Base-by-base conservation (phyloP, 2,888 invertebrate species). In the Rhamnusium bicolor region DNA sequence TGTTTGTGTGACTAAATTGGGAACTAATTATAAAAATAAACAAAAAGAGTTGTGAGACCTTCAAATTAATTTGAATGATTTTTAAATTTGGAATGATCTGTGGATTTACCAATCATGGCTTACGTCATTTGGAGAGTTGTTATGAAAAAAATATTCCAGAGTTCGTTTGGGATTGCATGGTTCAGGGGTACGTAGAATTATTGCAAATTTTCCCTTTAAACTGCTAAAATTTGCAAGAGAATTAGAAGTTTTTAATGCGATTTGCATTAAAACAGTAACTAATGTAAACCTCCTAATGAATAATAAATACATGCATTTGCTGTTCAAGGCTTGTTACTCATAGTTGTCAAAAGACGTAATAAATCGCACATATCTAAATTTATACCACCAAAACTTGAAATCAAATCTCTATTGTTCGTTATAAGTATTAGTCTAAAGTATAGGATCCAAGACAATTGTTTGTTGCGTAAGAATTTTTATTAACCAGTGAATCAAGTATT, bases 71-170 rank as follows among this genome's bases (percentile, higher is more conserved):
- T 75, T 75, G 68, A 66, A 75, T 79, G 76, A 71, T 68, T 71
- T 76, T 67, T 60, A 62, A 71, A 71, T 53, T 76, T 60, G 74
- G 54, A 61, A 75, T 79, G 71, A 70, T 77, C 73, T 69, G 76
- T 78, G 78, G 71, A 70, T 74, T 72, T 61, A 78, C 76, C 61
- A 62, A 80, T 74, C 73, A 91, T 91, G 91, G 91, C 91, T 79
- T 91, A 91, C 86, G 90, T 91, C 74, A 87, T 91, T 76, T 91
- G 91, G 91, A 89, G 91, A 81, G 90, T 91, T 77, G 87, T 91
- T 74, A 90, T 91, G 90, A 91, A 91, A 85, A n/a, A 91, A 91
- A 83, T 91, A 91, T 84, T 89, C 90, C 80, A 90, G 89, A 86
- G 90, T 91, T 78, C 87, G 91, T 69, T 84, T 91, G 67, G 91